These are phyloP conservation scores for Carterocephalus palaemon DNA, from an alignment of 2,888 invertebrate genomes.

Conservation along the genomic window DNA sequence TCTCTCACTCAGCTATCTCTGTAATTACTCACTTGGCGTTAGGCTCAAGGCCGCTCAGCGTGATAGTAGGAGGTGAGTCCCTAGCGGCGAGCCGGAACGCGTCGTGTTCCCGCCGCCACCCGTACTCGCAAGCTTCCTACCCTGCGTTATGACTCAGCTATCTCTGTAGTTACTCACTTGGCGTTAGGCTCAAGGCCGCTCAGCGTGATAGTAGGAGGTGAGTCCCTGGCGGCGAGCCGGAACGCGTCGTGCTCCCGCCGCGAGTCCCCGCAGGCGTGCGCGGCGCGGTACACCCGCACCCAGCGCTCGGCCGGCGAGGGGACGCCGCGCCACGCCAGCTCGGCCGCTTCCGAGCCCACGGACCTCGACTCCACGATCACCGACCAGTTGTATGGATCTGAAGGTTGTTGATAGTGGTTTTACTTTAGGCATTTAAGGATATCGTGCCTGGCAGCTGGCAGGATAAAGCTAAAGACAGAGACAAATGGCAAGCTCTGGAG, in stretches of 20 bases:
- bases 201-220: slow-evolving; percentile 55
- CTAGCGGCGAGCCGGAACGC: too few relatives aligned
- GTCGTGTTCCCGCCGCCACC: too few relatives aligned
- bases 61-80: slow-evolving; percentile 56
- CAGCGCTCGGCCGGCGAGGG: slow-evolving; percentile 94
- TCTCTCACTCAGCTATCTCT: too few relatives aligned
- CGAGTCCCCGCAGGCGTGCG: slow-evolving; percentile 77
- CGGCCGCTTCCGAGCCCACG: slow-evolving; percentile 87
- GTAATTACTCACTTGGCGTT: slow-evolving; percentile 75
- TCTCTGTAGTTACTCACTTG: slow-evolving; percentile 42
- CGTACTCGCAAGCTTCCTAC: too few relatives aligned
- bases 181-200: slow-evolving; percentile 80
- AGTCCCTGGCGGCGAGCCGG: slow-evolving; percentile 59
- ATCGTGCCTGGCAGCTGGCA: too few relatives aligned
- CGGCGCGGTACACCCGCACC: slow-evolving; percentile 92
- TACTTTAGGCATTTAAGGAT: neutral
- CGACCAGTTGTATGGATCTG: slow-evolving; percentile 90
- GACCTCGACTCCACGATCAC: slow-evolving; percentile 86
- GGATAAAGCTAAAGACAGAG: too few relatives aligned
- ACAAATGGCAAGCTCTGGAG: too few relatives aligned
- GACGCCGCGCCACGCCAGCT: slow-evolving; percentile 89
- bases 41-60: slow-evolving; percentile 65
- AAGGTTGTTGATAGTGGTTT: slow-evolving; percentile 6
- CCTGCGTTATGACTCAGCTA: too few relatives aligned
- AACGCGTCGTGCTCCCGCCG: slow-evolving; percentile 62